Conservation (phyloP, 92 coral and sea anemone species). For the Zoanthus sansibaricus region DNA sequence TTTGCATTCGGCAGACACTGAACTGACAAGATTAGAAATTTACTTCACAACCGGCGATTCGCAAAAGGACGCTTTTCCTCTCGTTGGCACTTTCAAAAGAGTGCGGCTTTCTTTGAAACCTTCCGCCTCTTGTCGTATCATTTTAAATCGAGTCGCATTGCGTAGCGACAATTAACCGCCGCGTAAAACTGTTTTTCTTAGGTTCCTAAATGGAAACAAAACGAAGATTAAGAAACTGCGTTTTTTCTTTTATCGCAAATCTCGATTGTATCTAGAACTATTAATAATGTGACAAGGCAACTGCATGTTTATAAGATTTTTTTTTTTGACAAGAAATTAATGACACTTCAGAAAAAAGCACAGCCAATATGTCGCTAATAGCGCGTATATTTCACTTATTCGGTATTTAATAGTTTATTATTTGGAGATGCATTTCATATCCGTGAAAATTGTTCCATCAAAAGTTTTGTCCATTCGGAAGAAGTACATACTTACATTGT, state of each 20-base stretch:
- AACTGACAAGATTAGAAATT: conserved; percentile 24
- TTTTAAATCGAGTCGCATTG: neutral
- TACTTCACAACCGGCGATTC: conserved; percentile 18
- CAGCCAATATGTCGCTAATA: neutral
- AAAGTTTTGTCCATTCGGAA: neutral
- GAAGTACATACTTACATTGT: neutral
- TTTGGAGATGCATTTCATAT: neutral
- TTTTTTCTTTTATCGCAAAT: neutral
- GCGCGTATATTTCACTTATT: no score
- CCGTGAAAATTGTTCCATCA: neutral
- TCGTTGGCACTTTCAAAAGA: conserved; percentile 27
- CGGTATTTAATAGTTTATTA: neutral
- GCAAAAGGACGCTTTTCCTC: conserved; percentile 38
- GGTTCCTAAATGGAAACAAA: neutral
- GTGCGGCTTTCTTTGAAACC: conserved; percentile 42
- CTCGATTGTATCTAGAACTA: neutral
- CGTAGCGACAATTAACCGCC: neutral
- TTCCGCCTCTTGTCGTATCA: conserved; percentile 20
- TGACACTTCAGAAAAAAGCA: neutral
- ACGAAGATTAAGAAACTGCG: neutral
- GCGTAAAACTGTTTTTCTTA: neutral
- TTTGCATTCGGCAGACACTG: neutral
- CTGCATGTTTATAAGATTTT: neutral
- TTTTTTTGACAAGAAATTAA: neutral
- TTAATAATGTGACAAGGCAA: conserved; percentile 4